phyloP scores from a whole-genome alignment of 1,140 invertebrate species.

The Scaptomyza hsui region DNA sequence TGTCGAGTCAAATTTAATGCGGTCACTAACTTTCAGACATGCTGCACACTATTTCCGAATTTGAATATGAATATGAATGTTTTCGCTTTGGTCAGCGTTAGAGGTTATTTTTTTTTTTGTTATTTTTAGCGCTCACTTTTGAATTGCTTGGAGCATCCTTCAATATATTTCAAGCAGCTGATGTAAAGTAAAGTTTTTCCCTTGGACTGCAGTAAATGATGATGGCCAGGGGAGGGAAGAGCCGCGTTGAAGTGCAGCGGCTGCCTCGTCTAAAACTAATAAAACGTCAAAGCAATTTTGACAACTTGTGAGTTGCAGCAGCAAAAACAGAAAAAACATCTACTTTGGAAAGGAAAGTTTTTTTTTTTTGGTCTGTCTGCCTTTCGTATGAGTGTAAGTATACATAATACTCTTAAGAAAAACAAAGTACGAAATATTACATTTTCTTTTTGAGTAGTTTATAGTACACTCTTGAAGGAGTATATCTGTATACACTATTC shows the following conservation, averaged over 20 bases:
- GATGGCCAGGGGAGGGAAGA: constrained; percentile 9
- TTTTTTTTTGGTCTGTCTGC: constrained; percentile 16
- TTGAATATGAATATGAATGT: constrained; percentile 48
- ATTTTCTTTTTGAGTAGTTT: not conserved
- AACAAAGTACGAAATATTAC: not conserved
- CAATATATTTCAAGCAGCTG: constrained; percentile 55
- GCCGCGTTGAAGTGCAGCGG: constrained; percentile 42
- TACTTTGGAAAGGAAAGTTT: constrained; percentile 37
- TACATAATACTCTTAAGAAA: constrained; percentile 13
- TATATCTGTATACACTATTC: not conserved
- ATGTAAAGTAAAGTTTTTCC: constrained; percentile 69
- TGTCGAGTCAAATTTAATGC: constrained; percentile 65
- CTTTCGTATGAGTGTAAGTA: constrained; percentile 5
- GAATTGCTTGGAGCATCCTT: constrained; percentile 64
- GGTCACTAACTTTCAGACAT: constrained; percentile 75
- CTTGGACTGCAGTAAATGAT: constrained; percentile 5
- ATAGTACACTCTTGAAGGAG: not conserved
- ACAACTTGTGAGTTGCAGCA: constrained; percentile 63
- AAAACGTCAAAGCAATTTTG: constrained; percentile 80
- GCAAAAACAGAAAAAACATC: constrained; percentile 31
- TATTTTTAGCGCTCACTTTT: constrained; percentile 64
- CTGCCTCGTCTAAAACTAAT: constrained; percentile 62
- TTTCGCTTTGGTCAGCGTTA: constrained; percentile 68
- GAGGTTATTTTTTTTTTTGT: constrained; percentile 60
- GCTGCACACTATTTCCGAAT: constrained; percentile 73